These are phyloP conservation scores for Manduca sexta DNA, from an alignment of 1,140 invertebrate species.

Conservation along the genomic window DNA sequence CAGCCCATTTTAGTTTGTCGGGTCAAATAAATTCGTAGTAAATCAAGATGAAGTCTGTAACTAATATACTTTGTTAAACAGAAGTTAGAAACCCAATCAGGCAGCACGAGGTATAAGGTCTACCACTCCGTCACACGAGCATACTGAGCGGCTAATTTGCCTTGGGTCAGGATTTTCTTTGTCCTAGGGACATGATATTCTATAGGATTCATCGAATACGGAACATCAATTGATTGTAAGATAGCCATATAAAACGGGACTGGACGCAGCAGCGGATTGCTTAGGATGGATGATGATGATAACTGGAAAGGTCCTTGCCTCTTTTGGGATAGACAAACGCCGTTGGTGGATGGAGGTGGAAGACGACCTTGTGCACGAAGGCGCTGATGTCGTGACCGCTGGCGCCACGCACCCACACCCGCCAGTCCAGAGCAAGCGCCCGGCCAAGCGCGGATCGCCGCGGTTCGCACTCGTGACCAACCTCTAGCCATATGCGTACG, in stretches of 20 bases:
- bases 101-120: no score
- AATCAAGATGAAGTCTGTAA: no score
- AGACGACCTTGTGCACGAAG: slow-evolving; percentile 64
- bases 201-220: no score
- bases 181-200: no score
- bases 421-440: slow-evolving; percentile 56
- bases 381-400: slow-evolving; percentile 52
- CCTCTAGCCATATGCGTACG: slow-evolving; percentile 64
- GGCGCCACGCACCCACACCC: slow-evolving; percentile 55
- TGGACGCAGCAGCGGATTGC: neutral
- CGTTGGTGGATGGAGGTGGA: slow-evolving; percentile 48
- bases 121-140: no score
- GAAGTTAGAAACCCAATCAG: no score
- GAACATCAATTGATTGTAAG: no score
- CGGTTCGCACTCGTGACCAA: slow-evolving; percentile 59
- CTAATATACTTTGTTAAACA: no score
- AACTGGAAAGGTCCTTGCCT: slow-evolving; percentile 28
- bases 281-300: neutral
- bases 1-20: no score
- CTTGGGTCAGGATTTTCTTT: no score
- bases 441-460: slow-evolving; percentile 43
- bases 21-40: no score
- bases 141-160: no score
- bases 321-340: slow-evolving; percentile 62
- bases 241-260: neutral